phyloP scores from a whole-genome alignment of 1,140 invertebrate species.

The Ganaspis sp. region DNA sequence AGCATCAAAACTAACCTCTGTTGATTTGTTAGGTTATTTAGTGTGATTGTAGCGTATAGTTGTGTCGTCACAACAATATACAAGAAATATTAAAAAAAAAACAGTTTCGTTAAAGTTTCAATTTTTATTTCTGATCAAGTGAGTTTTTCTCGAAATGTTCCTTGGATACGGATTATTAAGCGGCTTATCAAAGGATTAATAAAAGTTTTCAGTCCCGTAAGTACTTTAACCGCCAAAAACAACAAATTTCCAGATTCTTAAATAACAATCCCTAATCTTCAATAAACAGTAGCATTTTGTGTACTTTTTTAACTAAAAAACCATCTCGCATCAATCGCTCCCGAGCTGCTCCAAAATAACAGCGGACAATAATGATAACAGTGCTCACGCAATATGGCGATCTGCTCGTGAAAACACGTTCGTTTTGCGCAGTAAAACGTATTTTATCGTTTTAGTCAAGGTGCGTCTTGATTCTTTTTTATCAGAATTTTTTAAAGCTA shows the following conservation, averaged over 20 bases:
- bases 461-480: background rate
- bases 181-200: background rate
- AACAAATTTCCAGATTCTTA: too few relatives aligned
- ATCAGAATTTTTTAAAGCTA: background rate
- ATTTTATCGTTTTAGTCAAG: conserved; percentile 25
- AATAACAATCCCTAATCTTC: too few relatives aligned
- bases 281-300: too few relatives aligned
- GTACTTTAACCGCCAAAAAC: background rate
- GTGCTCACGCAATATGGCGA: conserved; percentile 28
- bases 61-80: background rate
- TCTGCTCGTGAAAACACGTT: conserved; percentile 26
- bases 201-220: background rate
- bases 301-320: background rate
- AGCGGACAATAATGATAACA: conserved; percentile 30
- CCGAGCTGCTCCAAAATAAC: conserved; percentile 26
- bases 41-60: background rate
- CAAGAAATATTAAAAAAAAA: background rate
- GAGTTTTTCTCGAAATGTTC: background rate
- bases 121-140: background rate
- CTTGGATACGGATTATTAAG: background rate
- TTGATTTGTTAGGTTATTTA: conserved; percentile 22
- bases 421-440: conserved; percentile 28
- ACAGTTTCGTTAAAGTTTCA: background rate
- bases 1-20: conserved; percentile 4
- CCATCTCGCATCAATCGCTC: background rate